A percentile compares a stretch with the other conserved stretches of the same genome.
Evolutionary conservation across 2,113 vertebrate genomes (phyloP).

Genomic region (Microcebus ravelobensis): DNA sequence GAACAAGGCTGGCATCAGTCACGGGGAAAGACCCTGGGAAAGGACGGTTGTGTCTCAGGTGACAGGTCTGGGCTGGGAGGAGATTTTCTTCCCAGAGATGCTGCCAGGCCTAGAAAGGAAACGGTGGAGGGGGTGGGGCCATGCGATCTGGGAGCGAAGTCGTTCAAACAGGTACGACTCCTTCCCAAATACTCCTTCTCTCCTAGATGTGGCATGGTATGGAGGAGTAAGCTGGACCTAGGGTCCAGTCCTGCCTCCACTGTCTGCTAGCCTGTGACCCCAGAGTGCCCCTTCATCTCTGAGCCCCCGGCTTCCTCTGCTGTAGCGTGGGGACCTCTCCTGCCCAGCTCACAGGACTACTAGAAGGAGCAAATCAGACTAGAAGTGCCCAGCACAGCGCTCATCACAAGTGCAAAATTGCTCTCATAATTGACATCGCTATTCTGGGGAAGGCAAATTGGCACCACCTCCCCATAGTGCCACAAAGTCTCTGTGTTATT

Average conservation of each 20-base stretch:
- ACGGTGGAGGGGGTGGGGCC: background rate
- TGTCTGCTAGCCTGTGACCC: background rate
- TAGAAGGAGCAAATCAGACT: background rate
- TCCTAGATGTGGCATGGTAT: accelerated
- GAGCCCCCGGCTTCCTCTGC: background rate
- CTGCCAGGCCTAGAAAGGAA: background rate
- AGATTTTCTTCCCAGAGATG: background rate
- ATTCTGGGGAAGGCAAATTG: background rate
- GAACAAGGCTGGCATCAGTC: background rate
- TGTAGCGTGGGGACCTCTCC: background rate
- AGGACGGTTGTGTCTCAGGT: background rate
- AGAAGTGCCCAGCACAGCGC: background rate
- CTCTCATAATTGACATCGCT: background rate
- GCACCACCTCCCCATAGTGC: background rate
- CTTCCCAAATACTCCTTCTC: background rate
- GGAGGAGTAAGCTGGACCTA: background rate
- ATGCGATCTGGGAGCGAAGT: background rate
- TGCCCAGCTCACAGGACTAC: background rate
- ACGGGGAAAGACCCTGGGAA: background rate
- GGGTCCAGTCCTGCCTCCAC: background rate
- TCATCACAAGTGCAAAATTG: background rate
- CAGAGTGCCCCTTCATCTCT: background rate
- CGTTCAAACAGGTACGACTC: background rate
- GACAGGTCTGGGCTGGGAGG: background rate
- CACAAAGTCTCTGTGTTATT: background rate